Evolutionary conservation across 2,113 vertebrate species (phyloP), one percentile per base, ranked within the genome.

Genomic region (Sprattus sprattus): DNA sequence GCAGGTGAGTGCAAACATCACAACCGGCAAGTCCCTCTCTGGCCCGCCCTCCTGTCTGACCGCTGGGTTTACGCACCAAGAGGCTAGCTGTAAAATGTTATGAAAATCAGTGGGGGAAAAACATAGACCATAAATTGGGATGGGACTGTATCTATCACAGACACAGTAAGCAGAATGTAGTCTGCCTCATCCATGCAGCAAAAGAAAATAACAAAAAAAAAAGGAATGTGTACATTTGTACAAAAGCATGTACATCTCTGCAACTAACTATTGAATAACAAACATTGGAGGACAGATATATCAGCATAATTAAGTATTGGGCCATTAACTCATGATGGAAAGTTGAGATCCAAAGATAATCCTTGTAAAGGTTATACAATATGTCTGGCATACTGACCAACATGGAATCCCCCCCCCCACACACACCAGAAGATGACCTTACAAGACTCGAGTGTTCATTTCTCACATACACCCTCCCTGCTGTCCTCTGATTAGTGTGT

Each of bases 1-100:
- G 90, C 96, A 99, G 93, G 71, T 78, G 28, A 78, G 32, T 15
- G 71, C 25, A 28, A 75, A 75, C 67, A 75, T 11, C 6, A 7
- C 46, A 47, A 47, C 9, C 11, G 2, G 13, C 10, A 2, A 2
- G 47, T 49, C 47, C 47, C 2, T 2, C 39, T 39, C 39, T 39
- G 39, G 13, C 47, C 47, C 10, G 47, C 47, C 7, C 13, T 9
- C 9, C 0, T 0, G 64, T 67, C 64, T 67, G 64, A 67, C 64
- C 25, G 28, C 64, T 10, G n/a, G n/a, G 64, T 28, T 28, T 67
- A 67, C n/a, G 64, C 28, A 60, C 18, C 20, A 22, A 60, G 22
- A 4, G 18, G 4, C 18, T 60, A 20, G 3, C 20, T 22, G 6
- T 7, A 6, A 60, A 20, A 22, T 54, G 52, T 54, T 54, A 20